Evolutionary conservation across 1,140 invertebrate species (phyloP), one percentile per base, ranked within the genome.

Genomic region (Ceratosolen solmsi): DNA sequence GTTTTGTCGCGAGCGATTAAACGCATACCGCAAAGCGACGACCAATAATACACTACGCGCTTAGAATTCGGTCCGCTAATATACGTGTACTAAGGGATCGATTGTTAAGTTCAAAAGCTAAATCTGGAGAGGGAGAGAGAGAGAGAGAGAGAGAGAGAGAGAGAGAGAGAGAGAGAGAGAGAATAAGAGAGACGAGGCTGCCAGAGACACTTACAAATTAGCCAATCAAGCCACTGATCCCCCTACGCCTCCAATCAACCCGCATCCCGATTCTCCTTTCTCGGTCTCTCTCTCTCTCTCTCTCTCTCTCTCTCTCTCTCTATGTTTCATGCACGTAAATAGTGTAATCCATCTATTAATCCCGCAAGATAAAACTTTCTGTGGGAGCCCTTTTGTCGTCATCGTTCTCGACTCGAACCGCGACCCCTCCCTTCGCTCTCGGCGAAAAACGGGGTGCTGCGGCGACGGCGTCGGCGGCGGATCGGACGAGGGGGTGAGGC

Each of bases 341-440:
- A 91, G 89, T 90, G 91, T 92, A 92, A 92, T 92, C 90, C 89
- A 82, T 89, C 89, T 89, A 91, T 91, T 92, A 91, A 92, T 91
- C 90, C 90, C 81, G 83, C 85, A 86, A 91, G 90, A 91, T 92
- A 91, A 92, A 92, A 91, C 86, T 92, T 91, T 87, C 85, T 87
- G 79, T 87, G 54, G 27, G 33, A 76, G 87, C 86, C 88, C 90
- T 89, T 91, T 91, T 91, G 90, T 91, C 90, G 79, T 38, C 33
- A n/a, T 38, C 27, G 2, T 11, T 8, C 13, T 68, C 63, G 33
- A 1, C 17, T 33, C n/a, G 58, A 30, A 63, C 4, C 27, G 27
- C 27, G 17, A 41, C 25, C 70, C 27, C 70, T 71, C 70, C 25
- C 70, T 71, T 30, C n/a, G 22, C 25, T 30, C 30, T 30, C 11